Evolutionary conservation across 2,888 invertebrate genomes (phyloP).

Genomic region (Rhyacophila evoluta): DNA sequence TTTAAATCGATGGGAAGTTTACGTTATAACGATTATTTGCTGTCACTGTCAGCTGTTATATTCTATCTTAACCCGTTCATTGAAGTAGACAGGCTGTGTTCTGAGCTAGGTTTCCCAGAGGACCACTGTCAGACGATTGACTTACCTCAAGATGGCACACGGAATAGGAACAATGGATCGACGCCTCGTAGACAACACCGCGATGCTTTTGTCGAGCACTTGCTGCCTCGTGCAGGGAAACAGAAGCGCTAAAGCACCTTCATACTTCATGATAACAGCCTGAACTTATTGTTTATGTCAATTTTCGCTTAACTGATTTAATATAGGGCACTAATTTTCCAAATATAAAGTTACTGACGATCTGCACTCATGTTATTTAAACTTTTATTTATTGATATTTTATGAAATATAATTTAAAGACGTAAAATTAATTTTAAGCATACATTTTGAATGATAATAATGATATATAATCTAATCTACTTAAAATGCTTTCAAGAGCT

Average conservation of each 20-base stretch:
- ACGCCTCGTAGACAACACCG: neutral
- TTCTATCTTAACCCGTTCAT: neutral
- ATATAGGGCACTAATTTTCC: too few relatives aligned
- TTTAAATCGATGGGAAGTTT: too few relatives aligned
- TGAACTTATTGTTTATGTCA: neutral
- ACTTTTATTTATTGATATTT: too few relatives aligned
- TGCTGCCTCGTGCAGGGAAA: neutral
- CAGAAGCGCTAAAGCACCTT: neutral
- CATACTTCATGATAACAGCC: neutral
- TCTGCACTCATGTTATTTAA: too few relatives aligned
- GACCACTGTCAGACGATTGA: slow-evolving; percentile 1
- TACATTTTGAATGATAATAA: too few relatives aligned
- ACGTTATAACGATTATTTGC: neutral
- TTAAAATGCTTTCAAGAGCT: too few relatives aligned
- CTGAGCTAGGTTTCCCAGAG: neutral
- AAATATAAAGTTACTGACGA: too few relatives aligned
- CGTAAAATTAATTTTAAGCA: too few relatives aligned
- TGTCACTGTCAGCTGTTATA: neutral
- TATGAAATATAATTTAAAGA: too few relatives aligned
- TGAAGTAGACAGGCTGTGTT: neutral
- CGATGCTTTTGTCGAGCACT: neutral
- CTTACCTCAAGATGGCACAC: neutral
- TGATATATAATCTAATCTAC: too few relatives aligned
- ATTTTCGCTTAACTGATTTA: too few relatives aligned
- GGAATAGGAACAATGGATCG: neutral